A percentile compares a stretch with the other conserved stretches of the same genome.
Evolutionary conservation across 2,113 vertebrate genomes (phyloP).

Genomic region (Saiga tatarica): DNA sequence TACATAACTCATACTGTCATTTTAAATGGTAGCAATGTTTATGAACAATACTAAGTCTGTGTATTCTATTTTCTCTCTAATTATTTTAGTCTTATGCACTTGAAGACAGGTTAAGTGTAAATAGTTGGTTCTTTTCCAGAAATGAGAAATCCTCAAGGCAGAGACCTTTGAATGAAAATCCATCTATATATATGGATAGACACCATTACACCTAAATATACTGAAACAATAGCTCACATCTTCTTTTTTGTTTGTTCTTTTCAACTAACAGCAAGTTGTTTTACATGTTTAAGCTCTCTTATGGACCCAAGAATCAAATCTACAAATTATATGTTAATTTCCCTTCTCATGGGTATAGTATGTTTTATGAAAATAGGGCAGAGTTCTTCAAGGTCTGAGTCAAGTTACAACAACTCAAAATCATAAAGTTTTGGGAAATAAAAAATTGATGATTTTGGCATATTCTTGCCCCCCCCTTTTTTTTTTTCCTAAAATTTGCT

Average conservation of each 20-base stretch:
- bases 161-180: neutral
- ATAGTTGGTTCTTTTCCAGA: neutral
- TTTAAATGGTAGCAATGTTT: neutral
- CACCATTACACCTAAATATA: neutral
- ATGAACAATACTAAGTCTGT: neutral
- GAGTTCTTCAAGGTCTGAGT: neutral
- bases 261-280: neutral
- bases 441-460: neutral
- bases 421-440: neutral
- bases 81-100: neutral
- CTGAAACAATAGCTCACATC: neutral
- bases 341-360: neutral
- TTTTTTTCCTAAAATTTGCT: neutral
- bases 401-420: neutral
- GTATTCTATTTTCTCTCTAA: neutral
- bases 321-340: neutral
- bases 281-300: neutral
- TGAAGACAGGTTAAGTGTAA: neutral
- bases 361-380: neutral
- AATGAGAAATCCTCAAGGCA: neutral
- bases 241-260: neutral
- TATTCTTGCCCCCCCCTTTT: neutral
- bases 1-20: neutral
- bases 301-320: neutral
- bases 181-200: neutral